phyloP scores from a whole-genome alignment of 35 echinoderm and acorn worm species.

The Nesometra sesokonis region DNA sequence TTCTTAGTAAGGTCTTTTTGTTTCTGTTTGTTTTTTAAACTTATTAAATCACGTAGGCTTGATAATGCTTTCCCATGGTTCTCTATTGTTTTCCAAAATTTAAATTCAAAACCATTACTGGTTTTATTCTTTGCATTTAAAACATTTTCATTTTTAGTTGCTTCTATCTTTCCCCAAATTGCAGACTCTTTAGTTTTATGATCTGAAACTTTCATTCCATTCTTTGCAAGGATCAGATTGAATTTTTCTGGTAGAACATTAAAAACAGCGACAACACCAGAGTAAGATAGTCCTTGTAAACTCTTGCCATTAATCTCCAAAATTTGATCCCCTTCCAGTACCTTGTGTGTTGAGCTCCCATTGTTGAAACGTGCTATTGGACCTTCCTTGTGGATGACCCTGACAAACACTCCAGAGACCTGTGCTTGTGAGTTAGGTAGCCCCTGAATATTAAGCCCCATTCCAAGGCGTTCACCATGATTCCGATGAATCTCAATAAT shows the following conservation, averaged over 20 bases:
- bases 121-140: background rate
- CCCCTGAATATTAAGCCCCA: conserved; percentile 90
- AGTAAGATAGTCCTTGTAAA: conserved; percentile 35
- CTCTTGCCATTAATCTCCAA: conserved; percentile 38
- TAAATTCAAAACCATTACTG: background rate
- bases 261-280: conserved; percentile 39
- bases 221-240: conserved; percentile 37
- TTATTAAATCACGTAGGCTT: background rate
- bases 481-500: conserved; percentile 41
- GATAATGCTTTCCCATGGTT: background rate
- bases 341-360: conserved; percentile 4
- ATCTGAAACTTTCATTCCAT: background rate
- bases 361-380: conserved; percentile 53
- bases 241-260: conserved; percentile 40
- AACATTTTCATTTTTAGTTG: background rate
- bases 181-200: conserved; percentile 3
- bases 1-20: background rate
- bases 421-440: conserved; percentile 37
- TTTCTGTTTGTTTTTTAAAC: background rate
- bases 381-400: conserved; percentile 46
- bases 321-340: conserved; percentile 59
- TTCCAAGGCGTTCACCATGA: conserved; percentile 68
- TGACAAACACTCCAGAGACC: conserved; percentile 67
- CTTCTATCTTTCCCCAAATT: conserved; percentile 29
- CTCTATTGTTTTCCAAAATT: background rate